Conservation (phyloP, 1,140 invertebrate genomes). For the Macrosteles quadrilineatus region DNA sequence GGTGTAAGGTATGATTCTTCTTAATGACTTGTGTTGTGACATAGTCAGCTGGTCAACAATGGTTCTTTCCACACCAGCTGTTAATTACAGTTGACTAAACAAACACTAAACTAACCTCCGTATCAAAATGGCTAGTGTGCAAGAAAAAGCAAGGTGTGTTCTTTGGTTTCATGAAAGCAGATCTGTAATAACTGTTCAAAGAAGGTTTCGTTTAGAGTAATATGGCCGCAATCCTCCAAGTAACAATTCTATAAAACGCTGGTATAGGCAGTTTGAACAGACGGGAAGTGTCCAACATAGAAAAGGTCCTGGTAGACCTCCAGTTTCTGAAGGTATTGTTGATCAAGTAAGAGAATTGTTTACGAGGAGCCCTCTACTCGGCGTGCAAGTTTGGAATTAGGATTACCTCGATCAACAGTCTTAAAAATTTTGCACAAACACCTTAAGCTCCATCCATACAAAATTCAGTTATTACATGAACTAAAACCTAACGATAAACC, state of each 20-base stretch:
- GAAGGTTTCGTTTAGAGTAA: too few relatives aligned
- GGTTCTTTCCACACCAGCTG: neutral
- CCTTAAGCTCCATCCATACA: neutral
- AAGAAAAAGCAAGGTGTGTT: too few relatives aligned
- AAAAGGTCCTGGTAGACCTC: neutral
- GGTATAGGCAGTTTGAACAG: too few relatives aligned
- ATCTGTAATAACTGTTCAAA: too few relatives aligned
- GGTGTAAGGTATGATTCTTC: neutral
- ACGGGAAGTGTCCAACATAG: too few relatives aligned
- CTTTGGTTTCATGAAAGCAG: too few relatives aligned
- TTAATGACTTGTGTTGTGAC: constrained; percentile 3
- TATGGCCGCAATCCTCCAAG: neutral
- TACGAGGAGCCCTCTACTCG: neutral
- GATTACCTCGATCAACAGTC: neutral
- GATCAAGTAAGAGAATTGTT: neutral
- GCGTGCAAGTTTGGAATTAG: neutral
- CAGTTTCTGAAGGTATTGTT: neutral
- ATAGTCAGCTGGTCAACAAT: too few relatives aligned
- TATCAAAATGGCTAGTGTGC: too few relatives aligned
- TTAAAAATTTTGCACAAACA: neutral
- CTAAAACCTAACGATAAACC: too few relatives aligned
- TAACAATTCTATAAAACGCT: too few relatives aligned
- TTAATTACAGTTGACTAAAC: neutral
- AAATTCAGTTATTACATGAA: too few relatives aligned
- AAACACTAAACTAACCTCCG: neutral